phyloP scores from a whole-genome alignment of 2,113 vertebrate species.

The Baryphthengus martii region DNA sequence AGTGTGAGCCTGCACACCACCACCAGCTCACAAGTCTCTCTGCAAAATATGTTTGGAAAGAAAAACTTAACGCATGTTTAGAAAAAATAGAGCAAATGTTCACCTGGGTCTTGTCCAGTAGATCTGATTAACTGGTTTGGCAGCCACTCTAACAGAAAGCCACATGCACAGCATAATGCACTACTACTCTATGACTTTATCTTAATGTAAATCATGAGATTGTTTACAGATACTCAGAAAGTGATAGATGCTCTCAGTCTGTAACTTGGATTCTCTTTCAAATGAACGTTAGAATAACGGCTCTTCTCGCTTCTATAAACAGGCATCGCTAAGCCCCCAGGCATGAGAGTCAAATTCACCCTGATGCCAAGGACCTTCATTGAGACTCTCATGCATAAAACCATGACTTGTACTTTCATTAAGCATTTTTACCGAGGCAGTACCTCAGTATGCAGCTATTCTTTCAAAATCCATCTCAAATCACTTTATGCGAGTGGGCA shows the following conservation, averaged over 20 bases:
- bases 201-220: neutral
- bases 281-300: neutral
- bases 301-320: neutral
- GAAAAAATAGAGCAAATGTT: neutral
- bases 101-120: neutral
- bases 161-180: neutral
- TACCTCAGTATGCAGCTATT: neutral
- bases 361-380: accelerated
- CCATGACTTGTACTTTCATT: neutral
- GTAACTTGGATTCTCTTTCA: neutral
- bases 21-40: neutral
- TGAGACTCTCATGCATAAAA: neutral
- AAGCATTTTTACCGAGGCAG: neutral
- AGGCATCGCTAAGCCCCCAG: neutral
- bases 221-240: neutral
- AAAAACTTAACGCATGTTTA: neutral
- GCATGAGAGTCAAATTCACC: neutral
- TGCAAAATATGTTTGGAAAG: neutral
- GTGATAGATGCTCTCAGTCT: neutral
- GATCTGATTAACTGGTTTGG: conserved; percentile 8
- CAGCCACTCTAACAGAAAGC: neutral
- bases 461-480: neutral
- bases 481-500: accelerated
- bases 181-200: neutral
- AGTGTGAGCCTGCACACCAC: neutral